Evolutionary conservation across 2,888 invertebrate genomes (phyloP).

Genomic region (Clepsis dumicolana): DNA sequence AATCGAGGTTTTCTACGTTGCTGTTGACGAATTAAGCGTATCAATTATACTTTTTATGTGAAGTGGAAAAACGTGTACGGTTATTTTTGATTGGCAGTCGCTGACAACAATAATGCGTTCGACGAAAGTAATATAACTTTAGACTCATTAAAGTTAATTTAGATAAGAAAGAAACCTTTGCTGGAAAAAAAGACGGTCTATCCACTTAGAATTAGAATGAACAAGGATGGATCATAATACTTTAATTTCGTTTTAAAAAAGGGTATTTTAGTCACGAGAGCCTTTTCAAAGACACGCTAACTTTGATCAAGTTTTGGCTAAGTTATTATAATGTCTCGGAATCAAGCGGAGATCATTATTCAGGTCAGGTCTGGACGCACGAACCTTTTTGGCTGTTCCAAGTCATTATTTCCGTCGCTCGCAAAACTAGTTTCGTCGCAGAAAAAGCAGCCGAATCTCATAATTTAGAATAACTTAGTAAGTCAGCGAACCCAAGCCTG

Average conservation of each 20-base stretch:
- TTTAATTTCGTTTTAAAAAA: not conserved
- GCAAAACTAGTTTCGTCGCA: conserved; percentile 38
- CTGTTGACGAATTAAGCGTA: conserved; percentile 29
- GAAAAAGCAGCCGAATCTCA: conserved; percentile 35
- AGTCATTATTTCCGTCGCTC: conserved; percentile 40
- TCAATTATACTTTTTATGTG: conserved; percentile 37
- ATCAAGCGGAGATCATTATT: conserved; percentile 26
- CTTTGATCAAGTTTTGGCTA: conserved; percentile 5
- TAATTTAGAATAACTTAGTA: conserved; percentile 41
- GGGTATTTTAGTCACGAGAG: not conserved
- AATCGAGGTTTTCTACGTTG: conserved; percentile 22
- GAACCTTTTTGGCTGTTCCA: conserved; percentile 27
- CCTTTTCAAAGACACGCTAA: not conserved
- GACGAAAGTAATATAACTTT: conserved; percentile 17
- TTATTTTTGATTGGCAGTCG: conserved; percentile 39
- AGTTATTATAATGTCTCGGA: not conserved
- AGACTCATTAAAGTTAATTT: conserved; percentile 6
- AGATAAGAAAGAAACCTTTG: not conserved
- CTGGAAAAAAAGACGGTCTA: not conserved
- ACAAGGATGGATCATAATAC: not conserved
- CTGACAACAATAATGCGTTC: conserved; percentile 24
- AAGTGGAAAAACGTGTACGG: conserved; percentile 25
- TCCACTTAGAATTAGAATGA: not conserved
- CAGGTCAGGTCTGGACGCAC: conserved; percentile 30
- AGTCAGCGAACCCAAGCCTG: conserved; percentile 31